phyloP scores from a whole-genome alignment of 1,140 invertebrate species.

The Physella acuta region DNA sequence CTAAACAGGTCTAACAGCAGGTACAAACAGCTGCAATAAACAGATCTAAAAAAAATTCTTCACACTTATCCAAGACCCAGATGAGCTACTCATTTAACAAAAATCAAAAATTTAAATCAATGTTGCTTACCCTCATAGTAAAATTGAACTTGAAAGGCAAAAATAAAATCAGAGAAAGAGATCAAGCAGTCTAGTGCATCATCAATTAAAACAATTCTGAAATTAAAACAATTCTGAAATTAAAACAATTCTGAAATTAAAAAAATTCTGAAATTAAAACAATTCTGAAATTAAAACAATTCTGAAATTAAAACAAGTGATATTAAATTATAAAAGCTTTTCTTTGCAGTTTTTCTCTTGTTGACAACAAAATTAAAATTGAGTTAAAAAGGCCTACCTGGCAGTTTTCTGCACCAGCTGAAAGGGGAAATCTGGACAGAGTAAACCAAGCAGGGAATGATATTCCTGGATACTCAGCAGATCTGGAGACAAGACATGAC shows the following conservation, averaged over 20 bases:
- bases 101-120: too few relatives aligned
- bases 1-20: too few relatives aligned
- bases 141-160: constrained; percentile 59
- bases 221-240: background rate
- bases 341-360: too few relatives aligned
- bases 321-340: background rate
- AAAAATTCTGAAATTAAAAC: too few relatives aligned
- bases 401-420: constrained; percentile 57
- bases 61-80: too few relatives aligned
- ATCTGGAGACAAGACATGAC: constrained; percentile 44
- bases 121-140: constrained; percentile 59
- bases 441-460: constrained; percentile 52
- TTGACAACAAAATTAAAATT: too few relatives aligned
- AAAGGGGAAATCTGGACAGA: constrained; percentile 58
- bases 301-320: background rate
- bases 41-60: too few relatives aligned
- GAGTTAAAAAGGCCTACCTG: constrained; percentile 46
- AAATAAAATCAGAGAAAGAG: constrained; percentile 58
- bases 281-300: too few relatives aligned
- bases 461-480: constrained; percentile 57
- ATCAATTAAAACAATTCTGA: constrained; percentile 57
- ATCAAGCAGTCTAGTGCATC: constrained; percentile 59
- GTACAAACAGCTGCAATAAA: too few relatives aligned
- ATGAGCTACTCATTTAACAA: too few relatives aligned
- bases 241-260: too few relatives aligned